These are phyloP conservation scores for Agrochola lota DNA, from an alignment of 2,888 invertebrate species.

Conservation along the genomic window DNA sequence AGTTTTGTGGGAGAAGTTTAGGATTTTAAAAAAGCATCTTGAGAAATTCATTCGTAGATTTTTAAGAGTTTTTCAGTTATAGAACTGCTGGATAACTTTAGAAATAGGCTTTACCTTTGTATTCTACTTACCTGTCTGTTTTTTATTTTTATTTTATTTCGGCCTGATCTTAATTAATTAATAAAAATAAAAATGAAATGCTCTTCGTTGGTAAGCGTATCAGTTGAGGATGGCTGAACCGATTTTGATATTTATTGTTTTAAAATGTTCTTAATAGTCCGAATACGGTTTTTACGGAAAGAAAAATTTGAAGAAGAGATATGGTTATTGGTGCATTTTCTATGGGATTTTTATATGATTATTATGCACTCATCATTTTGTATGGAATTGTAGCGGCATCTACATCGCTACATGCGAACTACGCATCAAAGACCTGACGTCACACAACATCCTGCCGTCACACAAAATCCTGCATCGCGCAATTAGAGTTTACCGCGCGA, in stretches of 20 bases:
- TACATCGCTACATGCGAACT: no score
- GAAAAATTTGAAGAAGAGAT: neutral
- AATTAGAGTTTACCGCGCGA: no score
- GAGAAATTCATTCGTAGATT: neutral
- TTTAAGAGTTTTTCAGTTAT: neutral
- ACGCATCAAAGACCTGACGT: no score
- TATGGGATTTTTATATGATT: neutral
- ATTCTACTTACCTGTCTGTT: neutral
- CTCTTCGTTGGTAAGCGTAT: neutral
- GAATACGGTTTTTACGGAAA: neutral
- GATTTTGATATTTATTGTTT: neutral
- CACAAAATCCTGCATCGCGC: no score
- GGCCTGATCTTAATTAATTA: neutral
- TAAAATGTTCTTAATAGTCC: neutral
- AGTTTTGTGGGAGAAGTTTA: neutral
- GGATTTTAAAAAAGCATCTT: neutral
- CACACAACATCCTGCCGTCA: no score
- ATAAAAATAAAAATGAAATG: neutral
- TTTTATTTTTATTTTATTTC: neutral
- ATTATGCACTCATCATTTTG: no score
- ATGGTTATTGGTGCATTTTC: neutral
- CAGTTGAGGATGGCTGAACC: neutral
- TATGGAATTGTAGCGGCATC: no score
- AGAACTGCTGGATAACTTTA: neutral
- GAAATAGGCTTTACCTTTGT: neutral